These are phyloP conservation scores for Aleiodes leptofemur DNA, from an alignment of 2,888 invertebrate genomes.

Conservation along the genomic window DNA sequence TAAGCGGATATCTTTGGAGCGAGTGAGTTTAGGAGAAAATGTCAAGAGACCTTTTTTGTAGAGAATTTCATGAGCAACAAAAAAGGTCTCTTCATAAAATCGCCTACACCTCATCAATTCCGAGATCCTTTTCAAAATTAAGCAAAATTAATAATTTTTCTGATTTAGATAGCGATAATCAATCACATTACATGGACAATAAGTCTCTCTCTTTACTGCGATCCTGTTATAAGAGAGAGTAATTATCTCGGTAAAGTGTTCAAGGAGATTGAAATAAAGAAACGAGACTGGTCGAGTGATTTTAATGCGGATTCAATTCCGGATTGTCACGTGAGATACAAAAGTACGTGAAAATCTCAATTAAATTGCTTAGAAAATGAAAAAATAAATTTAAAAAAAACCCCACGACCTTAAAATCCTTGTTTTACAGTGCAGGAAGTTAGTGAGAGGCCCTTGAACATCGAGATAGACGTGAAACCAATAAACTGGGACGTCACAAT, in stretches of 20 bases:
- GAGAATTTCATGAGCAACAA: too few relatives aligned
- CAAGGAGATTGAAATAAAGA: constrained; percentile 62
- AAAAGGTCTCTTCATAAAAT: too few relatives aligned
- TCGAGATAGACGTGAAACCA: constrained; percentile 63
- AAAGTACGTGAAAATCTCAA: constrained; percentile 4
- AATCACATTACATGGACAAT: constrained; percentile 71
- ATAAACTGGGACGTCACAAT: constrained; percentile 56
- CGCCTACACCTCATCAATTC: too few relatives aligned
- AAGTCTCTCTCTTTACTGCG: constrained; percentile 63
- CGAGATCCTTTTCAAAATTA: too few relatives aligned
- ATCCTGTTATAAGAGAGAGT: constrained; percentile 67
- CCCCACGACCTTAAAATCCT: too few relatives aligned
- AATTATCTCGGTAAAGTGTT: constrained; percentile 68
- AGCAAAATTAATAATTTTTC: too few relatives aligned
- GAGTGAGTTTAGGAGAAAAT: too few relatives aligned
- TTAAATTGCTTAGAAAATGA: constrained; percentile 26
- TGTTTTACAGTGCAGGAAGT: constrained; percentile 66
- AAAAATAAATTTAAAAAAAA: constrained; percentile 39
- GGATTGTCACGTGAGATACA: constrained; percentile 23
- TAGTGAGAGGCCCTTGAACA: constrained; percentile 66
- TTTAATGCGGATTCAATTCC: neutral
- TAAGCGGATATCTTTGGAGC: neutral
- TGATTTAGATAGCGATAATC: constrained; percentile 65
- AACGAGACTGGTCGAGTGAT: constrained; percentile 48
- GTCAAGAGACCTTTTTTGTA: too few relatives aligned